Evolutionary conservation across 92 coral and sea anemone species (phyloP), one percentile per base, ranked within the genome.

Genomic region (Siderastrea siderea): DNA sequence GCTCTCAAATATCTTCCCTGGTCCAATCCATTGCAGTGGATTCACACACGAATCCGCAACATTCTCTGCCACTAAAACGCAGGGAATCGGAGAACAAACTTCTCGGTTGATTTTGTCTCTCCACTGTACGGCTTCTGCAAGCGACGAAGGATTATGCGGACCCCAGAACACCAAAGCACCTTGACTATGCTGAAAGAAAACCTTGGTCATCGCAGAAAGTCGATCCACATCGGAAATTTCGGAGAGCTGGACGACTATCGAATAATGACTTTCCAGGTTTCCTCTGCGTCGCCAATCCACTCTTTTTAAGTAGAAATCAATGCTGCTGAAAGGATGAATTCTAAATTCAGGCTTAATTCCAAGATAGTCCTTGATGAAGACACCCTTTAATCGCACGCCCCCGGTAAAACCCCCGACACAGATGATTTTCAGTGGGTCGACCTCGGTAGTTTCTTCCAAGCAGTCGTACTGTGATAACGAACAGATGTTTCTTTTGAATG

Each of bases 161-260:
- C 93, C 95, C 97, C 97, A 94, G 59, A 94, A 94, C 59, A 94
- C 83, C 57, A 94, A 16, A 10, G 91, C 97, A 8, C 95, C 97
- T 17, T 85, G 81, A 26, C 87, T 78, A 44, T 89, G 79, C 49
- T 71, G 87, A 51, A 81, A 92, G 75, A 62, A 92, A 9, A 89
- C 60, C 66, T 74, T 81, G 17, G 79, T 26, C 72, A 68, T 69
- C 0, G 79, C 79, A 0, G 83, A 65, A 68, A 80, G 86, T 53
- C 91, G 83, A 17, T 89, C 89, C 53, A 74, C 68, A 45, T 94
- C 97, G 48, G 91, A 80, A 4, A 94, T 49, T 61, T 94, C 91
- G 90, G 93, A 86, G 10, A 94, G 77, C 64, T 92, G 91, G 12
- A 92, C 11, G 47, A 62, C 71, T n/a, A 93, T 71, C 48, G 73